Evolutionary conservation across 1,140 invertebrate species (phyloP).

Genomic region (Apis dorsata): DNA sequence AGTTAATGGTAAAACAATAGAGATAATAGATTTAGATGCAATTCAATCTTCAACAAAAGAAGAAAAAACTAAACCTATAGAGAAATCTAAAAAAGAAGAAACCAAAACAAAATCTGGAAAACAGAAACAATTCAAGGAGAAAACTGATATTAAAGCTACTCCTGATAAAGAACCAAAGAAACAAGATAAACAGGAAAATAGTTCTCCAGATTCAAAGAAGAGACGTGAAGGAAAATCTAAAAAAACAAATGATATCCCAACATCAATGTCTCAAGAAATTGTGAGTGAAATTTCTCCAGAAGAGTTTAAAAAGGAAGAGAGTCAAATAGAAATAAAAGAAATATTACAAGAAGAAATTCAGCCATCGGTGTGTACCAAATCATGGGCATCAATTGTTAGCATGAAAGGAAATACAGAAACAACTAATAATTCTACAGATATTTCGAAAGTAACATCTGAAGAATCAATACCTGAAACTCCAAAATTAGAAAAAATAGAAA

Average conservation of each 20-base stretch:
- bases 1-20: not conserved
- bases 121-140: conserved; percentile 21
- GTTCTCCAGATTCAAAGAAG: conserved; percentile 7
- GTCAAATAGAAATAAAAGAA: conserved; percentile 1
- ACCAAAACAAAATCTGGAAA: conserved; percentile 14
- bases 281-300: not conserved
- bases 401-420: conserved; percentile 27
- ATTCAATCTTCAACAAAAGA: not conserved
- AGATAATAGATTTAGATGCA: not conserved
- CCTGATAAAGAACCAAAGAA: conserved; percentile 32
- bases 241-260: not conserved
- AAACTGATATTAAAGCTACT: not conserved
- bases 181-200: conserved; percentile 26
- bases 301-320: conserved; percentile 16
- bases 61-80: not conserved
- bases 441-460: not conserved
- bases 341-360: conserved; percentile 29
- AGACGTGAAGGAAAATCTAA: conserved; percentile 24
- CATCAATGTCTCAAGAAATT: not conserved
- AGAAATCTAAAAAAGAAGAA: conserved; percentile 37
- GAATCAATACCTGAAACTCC: conserved; percentile 6
- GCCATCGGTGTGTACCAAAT: conserved; percentile 57
- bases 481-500: not conserved
- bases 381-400: conserved; percentile 62
- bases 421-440: not conserved